These are phyloP conservation scores for Macaria liturata DNA, from an alignment of 2,888 invertebrate species.

Conservation along the genomic window DNA sequence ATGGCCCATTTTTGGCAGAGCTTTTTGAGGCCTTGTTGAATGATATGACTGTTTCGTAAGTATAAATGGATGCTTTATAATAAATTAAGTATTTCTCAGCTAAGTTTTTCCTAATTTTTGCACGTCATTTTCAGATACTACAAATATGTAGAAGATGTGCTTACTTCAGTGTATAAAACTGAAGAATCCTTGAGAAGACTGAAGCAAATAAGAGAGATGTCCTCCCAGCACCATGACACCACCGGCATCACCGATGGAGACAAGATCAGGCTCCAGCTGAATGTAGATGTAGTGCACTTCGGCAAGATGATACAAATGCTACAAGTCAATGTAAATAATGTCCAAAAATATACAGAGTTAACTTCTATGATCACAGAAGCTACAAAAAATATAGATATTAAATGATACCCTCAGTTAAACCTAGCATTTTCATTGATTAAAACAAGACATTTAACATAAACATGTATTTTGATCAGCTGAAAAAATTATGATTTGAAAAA, in stretches of 20 bases:
- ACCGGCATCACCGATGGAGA: slow-evolving; percentile 93
- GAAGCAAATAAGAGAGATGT: slow-evolving; percentile 90
- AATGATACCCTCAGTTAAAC: slow-evolving; percentile 74
- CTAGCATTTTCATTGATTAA: slow-evolving; percentile 50
- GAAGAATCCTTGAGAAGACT: slow-evolving; percentile 96
- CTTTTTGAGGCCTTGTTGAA: slow-evolving; percentile 71
- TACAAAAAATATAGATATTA: slow-evolving; percentile 81
- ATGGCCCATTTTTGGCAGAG: slow-evolving; percentile 58
- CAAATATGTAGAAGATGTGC: slow-evolving; percentile 91
- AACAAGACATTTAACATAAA: slow-evolving; percentile 69
- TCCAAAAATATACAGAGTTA: slow-evolving; percentile 84
- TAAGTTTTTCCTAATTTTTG: slow-evolving; percentile 1
- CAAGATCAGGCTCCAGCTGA: slow-evolving; percentile 95
- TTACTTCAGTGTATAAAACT: slow-evolving; percentile 96
- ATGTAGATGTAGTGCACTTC: slow-evolving; percentile 92
- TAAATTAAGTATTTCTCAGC: no score
- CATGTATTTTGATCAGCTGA: slow-evolving; percentile 82
- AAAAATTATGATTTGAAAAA: slow-evolving; percentile 83
- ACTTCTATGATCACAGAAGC: slow-evolving; percentile 85
- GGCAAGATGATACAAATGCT: slow-evolving; percentile 84
- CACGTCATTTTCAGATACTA: slow-evolving; percentile 79
- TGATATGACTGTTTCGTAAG: slow-evolving; percentile 83
- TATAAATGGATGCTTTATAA: slow-evolving; percentile 29
- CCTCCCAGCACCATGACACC: slow-evolving; percentile 70
- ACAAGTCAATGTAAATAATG: slow-evolving; percentile 77